Evolutionary conservation across 2,888 invertebrate genomes (phyloP), one percentile per base, ranked within the genome.

Genomic region (Ectemnius continuus): DNA sequence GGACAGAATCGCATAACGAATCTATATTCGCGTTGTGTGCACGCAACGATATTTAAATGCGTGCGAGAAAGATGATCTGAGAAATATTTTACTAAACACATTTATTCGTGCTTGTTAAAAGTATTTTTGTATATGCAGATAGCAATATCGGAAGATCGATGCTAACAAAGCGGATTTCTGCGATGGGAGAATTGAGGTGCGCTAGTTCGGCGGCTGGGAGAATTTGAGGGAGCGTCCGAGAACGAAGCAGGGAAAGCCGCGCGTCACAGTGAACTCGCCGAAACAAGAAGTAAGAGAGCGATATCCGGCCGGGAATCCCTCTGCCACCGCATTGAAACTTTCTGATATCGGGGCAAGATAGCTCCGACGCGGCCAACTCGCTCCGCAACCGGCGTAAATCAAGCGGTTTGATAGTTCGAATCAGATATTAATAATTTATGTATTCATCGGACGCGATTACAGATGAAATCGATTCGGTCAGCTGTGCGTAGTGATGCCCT

Each of bases 341-440:
- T 52, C 52, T 16, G 52, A 52, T 52, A 52, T 52, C 16, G 16
- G n/a, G 0, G 16, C n/a, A 52, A 52, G 52, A 52, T 52, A 52
- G 52, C 16, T 16, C 52, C 52, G 16, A 36, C 36, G 36, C 36
- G 52, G 4, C 52, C 5, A 52, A 52, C 16, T 52, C n/a, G n/a
- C n/a, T 16, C 52, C 5, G 52, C 4, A 16, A 16, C 36, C 8
- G 36, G 16, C 14, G 16, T 52, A 52, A 52, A 52, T 52, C 52
- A 52, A 36, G 36, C 6, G 3, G 52, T 52, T 16, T 52, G n/a
- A 52, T 52, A 52, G n/a, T 52, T 16, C 14, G 14, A 14, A 5
- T 52, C 8, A 52, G 52, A 52, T 52, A 52, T 16, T 52, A 52
- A 52, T 52, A 52, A 52, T 52, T 52, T 52, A 52, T 52, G 52